These are phyloP conservation scores for Dryoscopus gambensis DNA, from an alignment of 2,113 vertebrate species.

Conservation along the genomic window DNA sequence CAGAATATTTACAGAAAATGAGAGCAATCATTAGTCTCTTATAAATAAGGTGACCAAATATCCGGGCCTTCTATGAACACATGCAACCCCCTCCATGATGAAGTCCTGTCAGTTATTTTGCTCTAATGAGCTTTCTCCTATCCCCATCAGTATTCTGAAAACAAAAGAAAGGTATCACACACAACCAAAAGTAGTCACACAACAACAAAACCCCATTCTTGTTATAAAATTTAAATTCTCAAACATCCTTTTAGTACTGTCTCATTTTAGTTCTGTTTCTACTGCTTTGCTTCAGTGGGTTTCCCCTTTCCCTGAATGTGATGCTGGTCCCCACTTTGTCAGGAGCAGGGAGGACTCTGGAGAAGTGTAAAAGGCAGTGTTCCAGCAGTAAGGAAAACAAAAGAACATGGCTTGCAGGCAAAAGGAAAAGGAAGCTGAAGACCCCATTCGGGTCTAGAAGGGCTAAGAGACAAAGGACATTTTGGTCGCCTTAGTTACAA, in stretches of 20 bases:
- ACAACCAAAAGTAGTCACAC: not conserved
- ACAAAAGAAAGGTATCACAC: not conserved
- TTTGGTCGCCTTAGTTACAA: slow-evolving; percentile 63
- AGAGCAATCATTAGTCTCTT: slow-evolving; percentile 28
- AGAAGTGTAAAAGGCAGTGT: not conserved
- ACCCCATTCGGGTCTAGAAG: not conserved
- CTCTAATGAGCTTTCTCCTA: slow-evolving; percentile 22
- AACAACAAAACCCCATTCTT: not conserved
- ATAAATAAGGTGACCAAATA: slow-evolving; percentile 69
- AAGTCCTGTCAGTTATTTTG: not conserved
- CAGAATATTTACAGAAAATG: slow-evolving; percentile 55
- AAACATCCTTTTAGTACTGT: not conserved
- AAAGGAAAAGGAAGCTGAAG: not conserved
- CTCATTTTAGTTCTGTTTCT: not conserved
- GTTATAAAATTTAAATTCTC: not conserved
- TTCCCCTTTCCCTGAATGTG: not conserved
- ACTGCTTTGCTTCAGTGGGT: not conserved
- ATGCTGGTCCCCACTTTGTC: not conserved
- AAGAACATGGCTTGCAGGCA: slow-evolving; percentile 7
- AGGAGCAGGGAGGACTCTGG: not conserved
- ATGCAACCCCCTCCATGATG: not conserved
- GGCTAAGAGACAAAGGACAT: not conserved
- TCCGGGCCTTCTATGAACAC: not conserved
- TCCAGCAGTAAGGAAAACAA: not conserved
- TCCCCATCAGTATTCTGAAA: not conserved